Percentiles rank a stretch among this genome's conserved stretches.
These are phyloP conservation scores for Diabrotica balteata DNA, from an alignment of 2,888 invertebrate genomes.

Conservation along the genomic window DNA sequence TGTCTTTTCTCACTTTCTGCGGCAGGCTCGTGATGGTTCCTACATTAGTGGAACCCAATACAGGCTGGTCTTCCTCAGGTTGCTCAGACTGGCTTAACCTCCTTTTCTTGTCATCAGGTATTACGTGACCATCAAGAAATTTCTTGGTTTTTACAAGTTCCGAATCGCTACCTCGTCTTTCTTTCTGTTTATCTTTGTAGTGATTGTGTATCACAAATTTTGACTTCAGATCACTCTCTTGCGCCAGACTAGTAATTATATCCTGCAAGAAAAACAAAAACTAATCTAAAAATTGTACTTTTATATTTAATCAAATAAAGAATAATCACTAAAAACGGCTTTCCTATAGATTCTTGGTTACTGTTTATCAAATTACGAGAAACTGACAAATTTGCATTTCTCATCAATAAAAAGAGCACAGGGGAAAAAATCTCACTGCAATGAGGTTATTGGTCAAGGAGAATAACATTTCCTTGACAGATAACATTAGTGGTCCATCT, in stretches of 20 bases:
- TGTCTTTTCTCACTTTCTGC: slow-evolving; percentile 56
- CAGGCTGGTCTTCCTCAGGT: slow-evolving; percentile 47
- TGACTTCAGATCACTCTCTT: slow-evolving; percentile 44
- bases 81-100: slow-evolving; percentile 66
- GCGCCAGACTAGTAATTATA: slow-evolving; percentile 40
- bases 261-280: slow-evolving; percentile 37
- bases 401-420: too few species aligned
- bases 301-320: too few species aligned
- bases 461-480: too few species aligned
- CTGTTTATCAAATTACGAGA: too few species aligned
- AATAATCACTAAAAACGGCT: too few species aligned
- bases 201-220: slow-evolving; percentile 53
- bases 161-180: slow-evolving; percentile 64
- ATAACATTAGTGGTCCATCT: too few species aligned
- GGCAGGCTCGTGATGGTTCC: slow-evolving; percentile 67
- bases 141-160: slow-evolving; percentile 56
- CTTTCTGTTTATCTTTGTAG: slow-evolving; percentile 58
- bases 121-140: slow-evolving; percentile 67
- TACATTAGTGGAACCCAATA: slow-evolving; percentile 73
- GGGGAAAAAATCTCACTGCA: too few species aligned
- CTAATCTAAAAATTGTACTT: too few species aligned
- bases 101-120: slow-evolving; percentile 71
- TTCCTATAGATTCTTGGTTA: too few species aligned
- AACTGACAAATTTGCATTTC: too few species aligned
- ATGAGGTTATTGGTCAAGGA: too few species aligned